Percentiles rank a stretch among this genome's conserved stretches.
These are phyloP conservation scores for Falco columbarius DNA, from an alignment of 2,797 vertebrate species.

Conservation along the genomic window DNA sequence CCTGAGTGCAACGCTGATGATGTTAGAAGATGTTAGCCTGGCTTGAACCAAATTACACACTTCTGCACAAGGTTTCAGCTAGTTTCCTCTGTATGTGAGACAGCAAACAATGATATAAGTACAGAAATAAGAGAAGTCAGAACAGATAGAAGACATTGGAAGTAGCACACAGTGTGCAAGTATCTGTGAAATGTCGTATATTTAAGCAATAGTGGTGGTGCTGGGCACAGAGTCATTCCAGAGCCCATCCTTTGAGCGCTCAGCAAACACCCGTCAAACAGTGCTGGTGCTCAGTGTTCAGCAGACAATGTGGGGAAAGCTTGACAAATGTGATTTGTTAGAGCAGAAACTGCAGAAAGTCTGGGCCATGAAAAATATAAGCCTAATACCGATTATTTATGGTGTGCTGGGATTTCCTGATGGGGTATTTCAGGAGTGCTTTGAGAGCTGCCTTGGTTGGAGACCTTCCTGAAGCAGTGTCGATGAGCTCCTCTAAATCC, in stretches of 20 bases:
- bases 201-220: background rate
- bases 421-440: background rate
- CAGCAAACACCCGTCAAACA: background rate
- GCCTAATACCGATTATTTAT: background rate
- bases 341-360: conserved; percentile 26
- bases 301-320: background rate
- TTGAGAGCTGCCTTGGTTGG: background rate
- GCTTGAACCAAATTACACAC: background rate
- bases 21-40: background rate
- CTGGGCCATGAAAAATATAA: conserved; percentile 8
- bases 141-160: background rate
- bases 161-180: background rate
- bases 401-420: conserved; percentile 42
- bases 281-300: background rate
- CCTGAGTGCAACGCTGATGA: background rate
- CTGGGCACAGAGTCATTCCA: background rate
- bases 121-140: background rate
- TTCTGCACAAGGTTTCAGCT: background rate
- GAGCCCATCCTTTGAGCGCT: background rate
- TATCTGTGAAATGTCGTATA: background rate
- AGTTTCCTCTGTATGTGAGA: background rate
- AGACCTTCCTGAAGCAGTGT: background rate
- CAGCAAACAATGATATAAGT: background rate
- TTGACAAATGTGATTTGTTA: conserved; percentile 44
- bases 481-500: background rate